These are phyloP conservation scores for Noctua pronuba DNA, from an alignment of 2,888 invertebrate genomes.

Conservation along the genomic window DNA sequence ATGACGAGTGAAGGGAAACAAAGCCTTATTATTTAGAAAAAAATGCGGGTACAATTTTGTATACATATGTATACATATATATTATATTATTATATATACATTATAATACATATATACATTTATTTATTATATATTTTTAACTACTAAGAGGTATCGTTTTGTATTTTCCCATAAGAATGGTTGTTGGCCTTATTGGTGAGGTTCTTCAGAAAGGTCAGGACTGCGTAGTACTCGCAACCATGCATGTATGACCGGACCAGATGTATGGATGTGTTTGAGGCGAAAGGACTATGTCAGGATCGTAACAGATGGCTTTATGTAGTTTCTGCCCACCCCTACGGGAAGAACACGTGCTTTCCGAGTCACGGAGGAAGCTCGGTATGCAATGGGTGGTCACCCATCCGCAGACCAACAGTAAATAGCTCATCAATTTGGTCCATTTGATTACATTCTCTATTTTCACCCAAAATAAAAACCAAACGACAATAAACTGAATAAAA, in stretches of 20 bases:
- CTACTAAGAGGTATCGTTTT: neutral
- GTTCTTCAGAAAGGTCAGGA: neutral
- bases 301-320: neutral
- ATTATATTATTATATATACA: no score
- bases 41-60: neutral
- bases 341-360: no score
- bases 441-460: neutral
- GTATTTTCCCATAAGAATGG: neutral
- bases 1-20: neutral
- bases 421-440: neutral
- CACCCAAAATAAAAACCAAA: constrained; percentile 29
- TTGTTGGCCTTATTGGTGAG: neutral
- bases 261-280: neutral
- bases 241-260: neutral
- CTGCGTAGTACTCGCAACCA: neutral
- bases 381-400: no score
- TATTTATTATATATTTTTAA: no score
- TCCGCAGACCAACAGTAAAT: no score
- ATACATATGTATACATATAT: no score
- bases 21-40: neutral
- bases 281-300: neutral
- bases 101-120: no score
- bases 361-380: no score
- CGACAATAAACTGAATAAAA: constrained; percentile 11
- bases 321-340: neutral